Conservation (phyloP, 2,113 vertebrate genomes). For the Terrapene triunguis region DNA sequence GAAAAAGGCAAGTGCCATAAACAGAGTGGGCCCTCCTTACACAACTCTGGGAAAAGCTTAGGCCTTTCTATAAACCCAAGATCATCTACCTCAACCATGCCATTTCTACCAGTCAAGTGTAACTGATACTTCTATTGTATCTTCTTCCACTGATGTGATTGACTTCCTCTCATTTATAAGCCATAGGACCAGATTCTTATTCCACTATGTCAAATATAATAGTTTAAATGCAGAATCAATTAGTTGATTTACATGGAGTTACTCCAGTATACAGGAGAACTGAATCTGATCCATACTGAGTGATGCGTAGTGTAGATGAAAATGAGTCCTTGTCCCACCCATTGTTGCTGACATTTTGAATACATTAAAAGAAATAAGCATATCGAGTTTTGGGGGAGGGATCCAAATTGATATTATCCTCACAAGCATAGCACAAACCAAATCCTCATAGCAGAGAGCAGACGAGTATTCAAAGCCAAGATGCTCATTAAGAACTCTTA, state of each 20-base stretch:
- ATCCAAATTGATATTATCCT: neutral
- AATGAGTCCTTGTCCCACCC: neutral
- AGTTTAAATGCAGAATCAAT: neutral
- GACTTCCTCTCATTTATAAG: neutral
- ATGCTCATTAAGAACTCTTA: neutral
- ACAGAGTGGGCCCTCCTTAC: accelerated
- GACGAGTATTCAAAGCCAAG: neutral
- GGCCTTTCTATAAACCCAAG: neutral
- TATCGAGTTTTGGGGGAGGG: neutral
- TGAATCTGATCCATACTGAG: neutral
- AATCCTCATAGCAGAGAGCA: neutral
- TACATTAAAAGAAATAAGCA: neutral
- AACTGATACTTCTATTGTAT: neutral
- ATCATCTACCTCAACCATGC: neutral
- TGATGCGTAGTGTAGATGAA: neutral
- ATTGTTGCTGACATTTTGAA: neutral
- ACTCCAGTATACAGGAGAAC: neutral
- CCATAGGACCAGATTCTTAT: neutral
- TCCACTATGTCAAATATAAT: neutral
- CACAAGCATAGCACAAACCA: neutral
- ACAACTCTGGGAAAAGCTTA: neutral
- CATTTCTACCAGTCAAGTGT: neutral
- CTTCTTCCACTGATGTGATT: accelerated
- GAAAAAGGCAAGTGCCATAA: neutral
- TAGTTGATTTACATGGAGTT: neutral